Conservation (phyloP, 92 coral and sea anemone species). For the Blastomussa wellsi region DNA sequence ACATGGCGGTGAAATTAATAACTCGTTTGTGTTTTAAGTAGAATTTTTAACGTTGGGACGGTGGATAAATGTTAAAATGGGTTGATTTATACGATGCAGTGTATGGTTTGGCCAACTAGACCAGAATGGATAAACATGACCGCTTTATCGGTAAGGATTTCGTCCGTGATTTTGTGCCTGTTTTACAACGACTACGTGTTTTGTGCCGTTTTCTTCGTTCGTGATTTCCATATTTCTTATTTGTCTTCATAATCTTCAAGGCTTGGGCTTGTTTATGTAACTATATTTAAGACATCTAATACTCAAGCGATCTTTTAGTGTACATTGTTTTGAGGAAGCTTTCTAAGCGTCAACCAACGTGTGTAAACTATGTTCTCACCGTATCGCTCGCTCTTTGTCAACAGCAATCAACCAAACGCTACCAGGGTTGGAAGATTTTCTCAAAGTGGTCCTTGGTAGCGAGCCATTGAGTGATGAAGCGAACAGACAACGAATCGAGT, state of each 20-base stretch:
- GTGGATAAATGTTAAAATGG: conserved; percentile 42
- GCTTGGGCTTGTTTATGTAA: conserved; percentile 44
- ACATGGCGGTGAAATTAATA: conserved; percentile 50
- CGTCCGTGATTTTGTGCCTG: conserved; percentile 17
- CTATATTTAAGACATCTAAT: conserved; percentile 20
- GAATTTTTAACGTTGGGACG: conserved; percentile 43
- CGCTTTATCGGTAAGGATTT: conserved; percentile 63
- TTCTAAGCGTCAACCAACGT: neutral
- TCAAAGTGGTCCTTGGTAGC: conserved; percentile 84
- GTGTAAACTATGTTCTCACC: conserved; percentile 1
- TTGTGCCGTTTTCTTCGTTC: neutral
- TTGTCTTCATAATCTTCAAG: conserved; percentile 31
- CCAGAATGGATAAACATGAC: conserved; percentile 71
- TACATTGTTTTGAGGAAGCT: conserved; percentile 12
- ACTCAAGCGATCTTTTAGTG: conserved; percentile 29
- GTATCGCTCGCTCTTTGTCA: conserved; percentile 4
- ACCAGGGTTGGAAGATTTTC: conserved; percentile 89
- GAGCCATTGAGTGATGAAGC: conserved; percentile 91
- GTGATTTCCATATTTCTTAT: conserved; percentile 33
- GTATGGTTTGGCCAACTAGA: conserved; percentile 39
- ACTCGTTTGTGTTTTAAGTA: conserved; percentile 40
- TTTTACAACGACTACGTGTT: conserved; percentile 28
- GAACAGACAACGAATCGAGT: conserved; percentile 88
- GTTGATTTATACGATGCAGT: conserved; percentile 57
- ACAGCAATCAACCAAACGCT: conserved; percentile 95